phyloP scores from a whole-genome alignment of 2,888 invertebrate genomes.

The Cacoxenus indagator region DNA sequence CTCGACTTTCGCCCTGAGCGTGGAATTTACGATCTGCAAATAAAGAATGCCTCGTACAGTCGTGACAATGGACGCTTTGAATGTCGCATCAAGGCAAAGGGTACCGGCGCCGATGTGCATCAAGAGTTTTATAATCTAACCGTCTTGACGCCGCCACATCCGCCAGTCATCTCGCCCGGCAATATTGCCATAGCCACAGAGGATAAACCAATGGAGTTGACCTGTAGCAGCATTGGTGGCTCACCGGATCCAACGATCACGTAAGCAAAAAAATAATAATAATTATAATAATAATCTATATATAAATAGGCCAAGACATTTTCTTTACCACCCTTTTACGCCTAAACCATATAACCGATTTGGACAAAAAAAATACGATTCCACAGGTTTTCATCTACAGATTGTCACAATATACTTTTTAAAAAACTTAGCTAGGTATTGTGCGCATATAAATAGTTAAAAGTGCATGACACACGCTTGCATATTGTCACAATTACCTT shows the following conservation, averaged over 20 bases:
- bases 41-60: conserved; percentile 90
- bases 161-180: conserved; percentile 83
- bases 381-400: too few species aligned
- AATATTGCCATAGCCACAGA: conserved; percentile 86
- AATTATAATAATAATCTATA: background rate
- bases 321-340: too few species aligned
- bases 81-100: conserved; percentile 88
- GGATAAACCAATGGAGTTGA: conserved; percentile 81
- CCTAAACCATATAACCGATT: too few species aligned
- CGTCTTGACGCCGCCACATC: conserved; percentile 86
- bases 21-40: conserved; percentile 90
- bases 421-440: too few species aligned
- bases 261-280: conserved; percentile 69
- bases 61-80: conserved; percentile 93
- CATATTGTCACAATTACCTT: too few species aligned
- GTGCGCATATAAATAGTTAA: too few species aligned
- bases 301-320: too few species aligned
- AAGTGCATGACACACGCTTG: too few species aligned
- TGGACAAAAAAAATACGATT: too few species aligned
- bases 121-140: conserved; percentile 87
- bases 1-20: conserved; percentile 83
- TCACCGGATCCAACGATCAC: conserved; percentile 90
- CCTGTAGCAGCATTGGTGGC: conserved; percentile 88
- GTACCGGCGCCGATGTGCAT: conserved; percentile 86
- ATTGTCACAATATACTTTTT: too few species aligned